Conservation (phyloP, 2,888 invertebrate genomes). For the Fabriciana adippe region DNA sequence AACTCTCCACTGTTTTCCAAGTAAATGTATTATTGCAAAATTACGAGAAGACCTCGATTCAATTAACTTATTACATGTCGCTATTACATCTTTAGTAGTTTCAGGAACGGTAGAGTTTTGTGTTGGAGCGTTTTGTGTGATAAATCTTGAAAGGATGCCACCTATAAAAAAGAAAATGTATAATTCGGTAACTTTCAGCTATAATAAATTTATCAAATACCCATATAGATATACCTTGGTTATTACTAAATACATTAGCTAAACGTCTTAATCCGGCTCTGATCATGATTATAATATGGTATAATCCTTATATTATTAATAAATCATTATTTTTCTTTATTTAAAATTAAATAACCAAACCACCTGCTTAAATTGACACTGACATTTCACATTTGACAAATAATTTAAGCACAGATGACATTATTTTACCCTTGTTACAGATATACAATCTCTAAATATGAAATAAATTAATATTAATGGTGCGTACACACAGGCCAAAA, state of each 20-base stretch:
- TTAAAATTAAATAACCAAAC: conserved; percentile 9
- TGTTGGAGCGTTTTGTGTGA: conserved; percentile 55
- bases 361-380: not conserved
- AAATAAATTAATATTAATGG: no score
- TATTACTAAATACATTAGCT: conserved; percentile 51
- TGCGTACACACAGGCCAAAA: no score
- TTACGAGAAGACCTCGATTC: conserved; percentile 83
- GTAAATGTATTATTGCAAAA: conserved; percentile 91
- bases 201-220: not conserved
- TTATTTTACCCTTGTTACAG: no score
- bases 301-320: not conserved
- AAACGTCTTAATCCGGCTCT: conserved; percentile 65
- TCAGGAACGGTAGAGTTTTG: conserved; percentile 53
- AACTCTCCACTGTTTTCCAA: conserved; percentile 92
- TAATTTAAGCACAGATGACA: not conserved
- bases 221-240: conserved; percentile 52
- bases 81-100: conserved; percentile 78
- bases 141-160: conserved; percentile 65
- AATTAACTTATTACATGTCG: conserved; percentile 85
- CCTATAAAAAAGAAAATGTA: conserved; percentile 51
- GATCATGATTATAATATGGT: conserved; percentile 54
- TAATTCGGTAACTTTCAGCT: not conserved
- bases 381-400: not conserved
- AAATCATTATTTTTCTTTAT: not conserved
- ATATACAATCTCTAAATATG: no score